phyloP scores from a whole-genome alignment of 2,888 invertebrate genomes.

The Allacma fusca region DNA sequence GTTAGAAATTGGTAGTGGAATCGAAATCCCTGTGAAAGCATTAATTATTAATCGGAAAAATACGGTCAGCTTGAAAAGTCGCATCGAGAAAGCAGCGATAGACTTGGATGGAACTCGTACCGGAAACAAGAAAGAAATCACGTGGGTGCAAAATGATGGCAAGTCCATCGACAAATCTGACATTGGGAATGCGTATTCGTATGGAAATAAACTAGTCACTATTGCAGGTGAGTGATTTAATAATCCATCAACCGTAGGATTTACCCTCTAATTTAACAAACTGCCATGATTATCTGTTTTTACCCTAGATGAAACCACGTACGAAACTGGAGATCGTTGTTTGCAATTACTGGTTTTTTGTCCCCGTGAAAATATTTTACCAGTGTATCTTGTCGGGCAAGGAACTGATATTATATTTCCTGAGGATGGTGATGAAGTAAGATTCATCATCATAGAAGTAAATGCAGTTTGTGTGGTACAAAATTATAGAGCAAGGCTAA shows the following conservation, averaged over 20 bases:
- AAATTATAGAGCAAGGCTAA: too few species aligned
- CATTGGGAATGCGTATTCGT: constrained; percentile 51
- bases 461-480: too few species aligned
- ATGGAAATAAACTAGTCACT: constrained; percentile 54
- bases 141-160: constrained; percentile 51
- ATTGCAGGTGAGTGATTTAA: constrained; percentile 49
- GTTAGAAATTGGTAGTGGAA: constrained; percentile 52
- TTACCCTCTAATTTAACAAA: too few species aligned
- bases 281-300: too few species aligned
- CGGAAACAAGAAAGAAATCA: constrained; percentile 43
- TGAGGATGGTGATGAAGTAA: constrained; percentile 49
- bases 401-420: constrained; percentile 51
- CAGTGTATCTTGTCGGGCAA: constrained; percentile 49
- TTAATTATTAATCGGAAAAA: constrained; percentile 54
- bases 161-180: constrained; percentile 46
- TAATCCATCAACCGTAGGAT: neutral
- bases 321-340: constrained; percentile 33
- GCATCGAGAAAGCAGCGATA: neutral
- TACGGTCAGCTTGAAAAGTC: constrained; percentile 31
- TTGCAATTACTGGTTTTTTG: constrained; percentile 57
- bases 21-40: constrained; percentile 51
- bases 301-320: neutral
- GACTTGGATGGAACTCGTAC: constrained; percentile 5
- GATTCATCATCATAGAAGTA: too few species aligned
- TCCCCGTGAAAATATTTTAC: constrained; percentile 51